Evolutionary conservation across 2,113 vertebrate species (phyloP), one percentile per base, ranked within the genome.

Genomic region (Mionectes macconnelli): DNA sequence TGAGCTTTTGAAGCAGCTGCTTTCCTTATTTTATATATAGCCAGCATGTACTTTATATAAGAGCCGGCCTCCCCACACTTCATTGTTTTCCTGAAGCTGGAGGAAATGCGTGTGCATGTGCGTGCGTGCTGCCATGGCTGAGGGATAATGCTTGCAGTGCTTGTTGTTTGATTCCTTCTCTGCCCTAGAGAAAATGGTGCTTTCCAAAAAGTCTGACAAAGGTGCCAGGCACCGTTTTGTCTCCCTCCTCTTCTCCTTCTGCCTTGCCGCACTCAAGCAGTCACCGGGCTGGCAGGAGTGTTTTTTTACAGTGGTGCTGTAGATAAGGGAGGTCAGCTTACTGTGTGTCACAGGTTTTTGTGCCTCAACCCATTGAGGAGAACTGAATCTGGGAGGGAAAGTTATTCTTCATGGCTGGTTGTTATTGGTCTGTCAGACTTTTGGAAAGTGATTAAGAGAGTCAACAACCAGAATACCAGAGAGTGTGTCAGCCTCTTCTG

Each of bases 1-100:
- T 95, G 97, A 96, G 94, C 89, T 96, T 95, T 94, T 89, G 94
- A 94, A 96, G 85, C 98, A 98, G 97, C 97, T 98, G 98, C 88
- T 89, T 97, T 97, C 96, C 97, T 96, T 88, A 96, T 97, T 97
- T 98, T 97, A 97, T 97, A 97, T 88, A 88, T 95, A 95, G 57
- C 93, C 6, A 24, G 74, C 96, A n/a, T 16, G 55, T 55, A 78
- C 78, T 89, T 93, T 66, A 21, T 93, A 16, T 19, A 73, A 89
- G 84, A 73, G 56, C 35, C 55, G 23, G 67, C 76, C 94, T 95
- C 94, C 82, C 89, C 57, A 62, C 67, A 45, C 85, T 68, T 92
- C 59, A 77, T 87, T 95, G 84, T 96, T 94, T 84, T 90, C 4
- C 39, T 31, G 75, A 24, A 77, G 84, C 86, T 1, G 22, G 80